Evolutionary conservation across 2,113 vertebrate species (phyloP).

Genomic region (Oncorhynchus nerka): DNA sequence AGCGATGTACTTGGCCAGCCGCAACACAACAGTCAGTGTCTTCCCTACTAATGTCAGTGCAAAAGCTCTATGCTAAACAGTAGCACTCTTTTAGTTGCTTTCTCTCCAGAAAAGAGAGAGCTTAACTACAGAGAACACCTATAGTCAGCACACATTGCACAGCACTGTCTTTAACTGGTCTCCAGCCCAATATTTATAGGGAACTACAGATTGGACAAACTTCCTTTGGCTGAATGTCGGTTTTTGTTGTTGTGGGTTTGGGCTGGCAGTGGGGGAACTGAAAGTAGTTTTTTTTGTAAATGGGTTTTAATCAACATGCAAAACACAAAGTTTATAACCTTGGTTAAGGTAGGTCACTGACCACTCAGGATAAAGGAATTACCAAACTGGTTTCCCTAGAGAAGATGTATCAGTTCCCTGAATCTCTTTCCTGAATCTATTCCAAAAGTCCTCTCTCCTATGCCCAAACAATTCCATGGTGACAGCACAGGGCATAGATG

Average conservation of each 20-base stretch:
- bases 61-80: too few relatives aligned
- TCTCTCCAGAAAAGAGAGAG: too few relatives aligned
- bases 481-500: background rate
- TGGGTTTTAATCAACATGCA: background rate
- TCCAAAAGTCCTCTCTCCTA: background rate
- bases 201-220: too few relatives aligned
- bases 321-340: background rate
- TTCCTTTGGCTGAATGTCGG: background rate
- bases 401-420: too few relatives aligned
- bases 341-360: background rate
- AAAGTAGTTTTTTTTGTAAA: background rate
- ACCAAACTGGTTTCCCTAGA: background rate
- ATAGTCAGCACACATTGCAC: too few relatives aligned
- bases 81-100: too few relatives aligned
- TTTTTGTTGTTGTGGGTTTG: background rate
- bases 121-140: too few relatives aligned
- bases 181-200: too few relatives aligned
- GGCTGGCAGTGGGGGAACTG: background rate
- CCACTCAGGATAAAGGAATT: background rate
- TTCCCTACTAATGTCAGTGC: too few relatives aligned
- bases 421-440: background rate
- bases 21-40: too few relatives aligned
- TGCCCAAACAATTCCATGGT: background rate
- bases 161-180: too few relatives aligned
- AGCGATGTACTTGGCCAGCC: too few relatives aligned